Evolutionary conservation across 2,113 vertebrate species (phyloP).

Genomic region (Nymphicus hollandicus): DNA sequence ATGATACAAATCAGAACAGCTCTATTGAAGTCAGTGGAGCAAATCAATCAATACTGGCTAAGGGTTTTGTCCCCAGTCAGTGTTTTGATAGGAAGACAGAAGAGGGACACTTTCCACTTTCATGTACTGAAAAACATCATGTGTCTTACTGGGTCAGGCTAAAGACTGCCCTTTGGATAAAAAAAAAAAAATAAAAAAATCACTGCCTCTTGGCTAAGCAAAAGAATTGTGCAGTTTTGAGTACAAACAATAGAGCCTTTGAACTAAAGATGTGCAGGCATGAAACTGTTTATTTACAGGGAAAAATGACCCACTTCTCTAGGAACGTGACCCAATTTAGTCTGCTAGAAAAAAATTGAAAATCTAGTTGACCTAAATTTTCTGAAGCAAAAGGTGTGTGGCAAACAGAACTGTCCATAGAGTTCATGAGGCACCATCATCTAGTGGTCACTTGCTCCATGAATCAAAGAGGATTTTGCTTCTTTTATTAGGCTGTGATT

Average conservation of each 20-base stretch:
- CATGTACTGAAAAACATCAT: background rate
- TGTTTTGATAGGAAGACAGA: slow-evolving; percentile 12
- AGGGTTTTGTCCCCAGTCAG: slow-evolving; percentile 29
- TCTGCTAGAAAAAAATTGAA: slow-evolving; percentile 29
- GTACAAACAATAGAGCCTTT: slow-evolving; percentile 60
- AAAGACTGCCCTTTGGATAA: slow-evolving; percentile 10
- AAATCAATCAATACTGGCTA: slow-evolving; percentile 48
- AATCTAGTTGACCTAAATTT: slow-evolving; percentile 45
- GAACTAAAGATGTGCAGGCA: slow-evolving; percentile 56
- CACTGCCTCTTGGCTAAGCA: slow-evolving; percentile 53
- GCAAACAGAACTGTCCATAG: background rate
- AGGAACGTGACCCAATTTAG: slow-evolving; percentile 59
- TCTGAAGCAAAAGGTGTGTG: slow-evolving; percentile 50
- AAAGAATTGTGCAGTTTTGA: slow-evolving; percentile 43
- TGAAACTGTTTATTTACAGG: slow-evolving; percentile 58
- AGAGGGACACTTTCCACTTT: slow-evolving; percentile 19
- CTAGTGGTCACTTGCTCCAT: slow-evolving; percentile 18
- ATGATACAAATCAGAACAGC: slow-evolving; percentile 11
- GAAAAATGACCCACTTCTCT: slow-evolving; percentile 62
- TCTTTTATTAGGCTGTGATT: slow-evolving; percentile 35
- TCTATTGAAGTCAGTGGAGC: slow-evolving; percentile 15
- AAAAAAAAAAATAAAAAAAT: background rate
- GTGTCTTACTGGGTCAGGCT: slow-evolving; percentile 20
- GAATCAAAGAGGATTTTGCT: slow-evolving; percentile 9
- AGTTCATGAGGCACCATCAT: background rate